A percentile compares a stretch with the other conserved stretches of the same genome.
These are phyloP conservation scores for Chaetorhynchus papuensis DNA, from an alignment of 2,113 vertebrate genomes.

Conservation along the genomic window DNA sequence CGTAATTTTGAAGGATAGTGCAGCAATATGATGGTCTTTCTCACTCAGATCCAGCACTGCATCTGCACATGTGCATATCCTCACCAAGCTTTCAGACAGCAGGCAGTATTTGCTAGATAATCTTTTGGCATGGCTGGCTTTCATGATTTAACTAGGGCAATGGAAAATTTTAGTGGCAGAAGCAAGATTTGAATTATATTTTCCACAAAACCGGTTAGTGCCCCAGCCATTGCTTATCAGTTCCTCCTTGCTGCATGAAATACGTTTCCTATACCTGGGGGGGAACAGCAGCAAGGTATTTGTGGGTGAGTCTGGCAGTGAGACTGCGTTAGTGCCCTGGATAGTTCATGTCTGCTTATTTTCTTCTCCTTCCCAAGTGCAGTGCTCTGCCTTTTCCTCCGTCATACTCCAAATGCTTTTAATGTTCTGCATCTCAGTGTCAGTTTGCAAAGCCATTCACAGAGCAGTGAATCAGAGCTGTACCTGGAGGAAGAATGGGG, in stretches of 20 bases:
- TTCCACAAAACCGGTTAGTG: background rate
- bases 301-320: background rate
- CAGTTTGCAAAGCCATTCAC: background rate
- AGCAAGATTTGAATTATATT: background rate
- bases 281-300: background rate
- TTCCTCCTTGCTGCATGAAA: background rate
- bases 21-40: background rate
- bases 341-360: background rate
- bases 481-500: background rate
- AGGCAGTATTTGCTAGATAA: background rate
- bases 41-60: background rate
- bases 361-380: background rate
- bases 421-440: background rate
- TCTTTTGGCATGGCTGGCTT: background rate
- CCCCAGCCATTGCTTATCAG: background rate
- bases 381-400: background rate
- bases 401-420: background rate
- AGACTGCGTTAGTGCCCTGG: background rate
- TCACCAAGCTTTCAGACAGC: background rate
- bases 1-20: fast-evolving
- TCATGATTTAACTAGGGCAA: background rate
- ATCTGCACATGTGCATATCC: fast-evolving
- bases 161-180: background rate
- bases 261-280: background rate
- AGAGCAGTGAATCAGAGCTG: background rate